Base-by-base conservation (phyloP, 2,797 vertebrate genomes). In the Sebastes kiyomatsui region DNA sequence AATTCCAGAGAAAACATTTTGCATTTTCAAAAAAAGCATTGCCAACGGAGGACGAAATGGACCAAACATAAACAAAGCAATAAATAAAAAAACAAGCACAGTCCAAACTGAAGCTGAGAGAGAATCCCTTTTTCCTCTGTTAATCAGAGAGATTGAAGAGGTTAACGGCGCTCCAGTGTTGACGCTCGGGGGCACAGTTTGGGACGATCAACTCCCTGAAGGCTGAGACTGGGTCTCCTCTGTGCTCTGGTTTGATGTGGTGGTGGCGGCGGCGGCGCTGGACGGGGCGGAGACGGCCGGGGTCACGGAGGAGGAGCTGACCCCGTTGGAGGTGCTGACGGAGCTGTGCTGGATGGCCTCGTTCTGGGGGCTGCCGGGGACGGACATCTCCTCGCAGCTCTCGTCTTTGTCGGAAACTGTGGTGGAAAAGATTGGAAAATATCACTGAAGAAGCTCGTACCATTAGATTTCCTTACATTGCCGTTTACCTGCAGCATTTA, bases 271-370 rank as follows among this genome's bases (percentile, higher is more conserved):
- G 64, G 95, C 94, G 62, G 94, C 94, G 69, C 67, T 67, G 85
- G 89, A 77, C 54, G 96, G 95, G 76, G 95, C 92, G 64, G 97
- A 95, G 80, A 94, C 89, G 0, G 96, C 95, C 80, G 96, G 93
- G 18, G 96, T 93, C 85, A 95, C 90, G 32, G 97, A 97, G 33
- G 97, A 97, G 61, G 97, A 97, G 95, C 97, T 97, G 77, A 99
- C 96, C 11, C 98, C 98, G 30, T 99, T 99, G 94, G 99, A 99
- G 70, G 99, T 99, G 96, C 98, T 99, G 96, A 99, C 84, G n/a
- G 98, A 99, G 94, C 98, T 99, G 95, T 99, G 98, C 94, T 99
- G 98, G 85, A 99, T 99, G 54, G 98, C 98, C 90, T 99, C 98
- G 0, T 95, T 91, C 91, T 98, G 98, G 2, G 98, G 98, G 87